Evolutionary conservation across 2,797 vertebrate genomes (phyloP).

Genomic region (Halcyon chelicuti): DNA sequence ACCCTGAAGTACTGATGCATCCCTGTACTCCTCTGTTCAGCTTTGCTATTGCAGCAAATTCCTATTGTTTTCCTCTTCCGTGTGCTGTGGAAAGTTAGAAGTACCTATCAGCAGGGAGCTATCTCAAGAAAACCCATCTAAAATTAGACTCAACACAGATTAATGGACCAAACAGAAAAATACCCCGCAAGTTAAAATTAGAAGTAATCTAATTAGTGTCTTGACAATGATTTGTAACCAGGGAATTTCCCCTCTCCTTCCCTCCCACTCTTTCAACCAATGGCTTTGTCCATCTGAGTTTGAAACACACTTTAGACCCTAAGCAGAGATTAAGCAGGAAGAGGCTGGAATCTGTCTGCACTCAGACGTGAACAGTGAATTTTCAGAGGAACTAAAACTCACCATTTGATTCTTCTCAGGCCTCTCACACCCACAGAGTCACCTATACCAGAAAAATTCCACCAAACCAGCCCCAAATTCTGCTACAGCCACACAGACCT

Average conservation of each 20-base stretch:
- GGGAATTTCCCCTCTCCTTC: constrained; percentile 39
- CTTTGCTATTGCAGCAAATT: neutral
- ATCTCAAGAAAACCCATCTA: constrained; percentile 12
- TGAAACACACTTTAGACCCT: neutral
- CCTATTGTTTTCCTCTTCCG: neutral
- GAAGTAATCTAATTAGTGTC: constrained; percentile 36
- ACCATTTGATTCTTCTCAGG: neutral
- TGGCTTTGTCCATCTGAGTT: neutral
- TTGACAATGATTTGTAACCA: constrained; percentile 18
- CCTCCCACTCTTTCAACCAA: constrained; percentile 27
- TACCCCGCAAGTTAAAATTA: constrained; percentile 45
- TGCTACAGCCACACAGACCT: neutral
- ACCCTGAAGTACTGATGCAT: neutral
- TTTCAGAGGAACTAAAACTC: neutral
- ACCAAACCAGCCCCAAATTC: neutral
- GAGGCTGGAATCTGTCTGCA: neutral
- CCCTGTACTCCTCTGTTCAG: neutral
- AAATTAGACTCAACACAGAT: constrained; percentile 48
- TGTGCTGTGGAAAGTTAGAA: neutral
- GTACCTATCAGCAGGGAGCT: neutral
- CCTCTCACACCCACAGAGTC: neutral
- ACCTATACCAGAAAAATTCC: neutral
- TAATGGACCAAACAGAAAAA: constrained; percentile 60
- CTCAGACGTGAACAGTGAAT: neutral
- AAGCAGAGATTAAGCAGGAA: constrained; percentile 11